Percentiles rank a stretch among this genome's conserved stretches.
Evolutionary conservation across 2,888 invertebrate genomes (phyloP).

Genomic region (Lasioglossum zephyrum): DNA sequence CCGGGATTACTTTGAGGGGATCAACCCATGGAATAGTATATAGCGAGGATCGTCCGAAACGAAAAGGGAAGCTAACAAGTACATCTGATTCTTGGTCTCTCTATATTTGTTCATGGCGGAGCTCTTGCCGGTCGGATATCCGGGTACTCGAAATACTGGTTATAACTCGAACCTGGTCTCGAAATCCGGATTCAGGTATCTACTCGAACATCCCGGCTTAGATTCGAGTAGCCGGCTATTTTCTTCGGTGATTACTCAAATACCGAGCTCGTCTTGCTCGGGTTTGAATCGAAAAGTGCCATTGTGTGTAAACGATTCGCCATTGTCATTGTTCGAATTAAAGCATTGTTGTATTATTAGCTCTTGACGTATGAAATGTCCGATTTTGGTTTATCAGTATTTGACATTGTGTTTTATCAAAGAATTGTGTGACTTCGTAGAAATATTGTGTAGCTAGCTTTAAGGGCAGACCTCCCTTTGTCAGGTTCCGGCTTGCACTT

Average conservation of each 20-base stretch:
- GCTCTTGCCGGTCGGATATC: background rate
- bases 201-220: background rate
- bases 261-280: background rate
- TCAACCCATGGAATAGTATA: background rate
- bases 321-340: background rate
- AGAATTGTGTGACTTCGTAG: background rate
- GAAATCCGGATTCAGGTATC: background rate
- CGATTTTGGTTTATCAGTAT: background rate
- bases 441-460: background rate
- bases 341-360: background rate
- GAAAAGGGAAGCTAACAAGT: conserved; percentile 1
- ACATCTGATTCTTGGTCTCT: background rate
- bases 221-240: background rate
- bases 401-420: background rate
- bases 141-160: background rate
- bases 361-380: background rate
- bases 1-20: conserved; percentile 26
- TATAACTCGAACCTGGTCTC: background rate
- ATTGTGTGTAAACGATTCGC: background rate
- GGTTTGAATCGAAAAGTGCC: background rate
- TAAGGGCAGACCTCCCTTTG: background rate
- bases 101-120: background rate
- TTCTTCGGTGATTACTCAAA: background rate
- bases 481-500: background rate
- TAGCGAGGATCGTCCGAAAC: background rate